These are phyloP conservation scores for Cyclargus thomasi DNA, from an alignment of 1,140 invertebrate species.

Conservation along the genomic window DNA sequence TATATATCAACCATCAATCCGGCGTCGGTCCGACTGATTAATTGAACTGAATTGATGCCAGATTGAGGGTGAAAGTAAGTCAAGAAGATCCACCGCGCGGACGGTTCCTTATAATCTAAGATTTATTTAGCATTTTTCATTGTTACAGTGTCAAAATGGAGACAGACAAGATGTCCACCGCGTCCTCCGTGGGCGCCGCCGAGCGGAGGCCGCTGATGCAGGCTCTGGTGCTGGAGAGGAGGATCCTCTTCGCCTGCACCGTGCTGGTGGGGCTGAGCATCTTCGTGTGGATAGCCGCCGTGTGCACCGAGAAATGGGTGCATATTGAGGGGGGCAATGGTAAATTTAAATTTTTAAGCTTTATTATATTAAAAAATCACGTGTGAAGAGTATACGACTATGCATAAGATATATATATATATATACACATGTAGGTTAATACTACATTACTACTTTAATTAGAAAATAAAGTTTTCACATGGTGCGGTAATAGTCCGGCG, in stretches of 20 bases:
- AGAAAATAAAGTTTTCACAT: too few relatives aligned
- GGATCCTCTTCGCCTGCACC: constrained; percentile 82
- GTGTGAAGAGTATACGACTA: too few relatives aligned
- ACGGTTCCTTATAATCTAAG: too few relatives aligned
- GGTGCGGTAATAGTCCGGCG: too few relatives aligned
- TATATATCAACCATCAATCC: too few relatives aligned
- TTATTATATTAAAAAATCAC: background rate
- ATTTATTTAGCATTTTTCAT: background rate
- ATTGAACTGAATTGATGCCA: too few relatives aligned
- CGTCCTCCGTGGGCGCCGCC: constrained; percentile 70
- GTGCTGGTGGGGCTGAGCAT: constrained; percentile 79
- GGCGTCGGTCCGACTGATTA: too few relatives aligned
- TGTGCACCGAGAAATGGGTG: constrained; percentile 86
- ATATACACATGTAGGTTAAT: too few relatives aligned
- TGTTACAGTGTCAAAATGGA: constrained; percentile 43
- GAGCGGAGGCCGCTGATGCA: constrained; percentile 75
- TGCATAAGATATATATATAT: too few relatives aligned
- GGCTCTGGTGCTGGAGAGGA: constrained; percentile 81
- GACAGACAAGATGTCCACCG: constrained; percentile 75
- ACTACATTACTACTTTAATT: too few relatives aligned
- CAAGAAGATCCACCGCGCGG: too few relatives aligned
- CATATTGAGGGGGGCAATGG: constrained; percentile 76
- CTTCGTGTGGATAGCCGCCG: constrained; percentile 83
- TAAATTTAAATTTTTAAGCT: constrained; percentile 29
- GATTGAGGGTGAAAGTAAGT: too few relatives aligned